Conservation (phyloP, 2,888 invertebrate genomes). For the Trissolcus japonicus region DNA sequence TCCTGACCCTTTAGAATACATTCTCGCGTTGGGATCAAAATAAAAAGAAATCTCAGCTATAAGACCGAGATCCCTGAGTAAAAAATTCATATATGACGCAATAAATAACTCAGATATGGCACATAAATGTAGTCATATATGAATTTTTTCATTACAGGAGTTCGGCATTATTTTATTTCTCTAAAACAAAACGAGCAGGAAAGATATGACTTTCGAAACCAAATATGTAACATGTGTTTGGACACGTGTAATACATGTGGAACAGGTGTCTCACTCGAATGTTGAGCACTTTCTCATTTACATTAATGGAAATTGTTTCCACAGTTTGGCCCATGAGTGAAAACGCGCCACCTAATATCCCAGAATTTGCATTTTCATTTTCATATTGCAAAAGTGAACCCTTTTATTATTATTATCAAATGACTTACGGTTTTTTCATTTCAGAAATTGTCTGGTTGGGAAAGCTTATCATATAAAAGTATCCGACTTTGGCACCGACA, state of each 20-base stretch:
- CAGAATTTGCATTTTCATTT: background rate
- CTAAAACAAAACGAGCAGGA: background rate
- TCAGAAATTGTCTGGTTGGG: constrained; percentile 90
- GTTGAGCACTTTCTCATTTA: no score
- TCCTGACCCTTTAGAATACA: constrained; percentile 55
- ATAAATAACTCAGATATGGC: background rate
- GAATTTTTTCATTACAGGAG: background rate
- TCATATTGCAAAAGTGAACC: background rate
- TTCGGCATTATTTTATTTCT: background rate
- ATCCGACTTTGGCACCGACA: constrained; percentile 90
- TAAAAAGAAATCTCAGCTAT: constrained; percentile 26
- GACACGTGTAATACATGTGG: no score
- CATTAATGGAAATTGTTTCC: no score
- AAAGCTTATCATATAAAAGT: constrained; percentile 89
- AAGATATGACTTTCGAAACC: background rate
- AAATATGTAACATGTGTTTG: constrained; percentile 3
- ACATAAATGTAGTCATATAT: background rate
- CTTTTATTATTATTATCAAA: background rate
- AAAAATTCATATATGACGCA: background rate
- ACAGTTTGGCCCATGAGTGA: no score
- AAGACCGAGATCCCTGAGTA: background rate
- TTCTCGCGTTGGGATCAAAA: constrained; percentile 37
- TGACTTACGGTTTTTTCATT: constrained; percentile 54
- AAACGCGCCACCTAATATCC: no score
- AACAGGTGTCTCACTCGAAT: no score